Evolutionary conservation across 2,888 invertebrate species (phyloP), one percentile per base, ranked within the genome.

Genomic region (Athripsodes cinereus): DNA sequence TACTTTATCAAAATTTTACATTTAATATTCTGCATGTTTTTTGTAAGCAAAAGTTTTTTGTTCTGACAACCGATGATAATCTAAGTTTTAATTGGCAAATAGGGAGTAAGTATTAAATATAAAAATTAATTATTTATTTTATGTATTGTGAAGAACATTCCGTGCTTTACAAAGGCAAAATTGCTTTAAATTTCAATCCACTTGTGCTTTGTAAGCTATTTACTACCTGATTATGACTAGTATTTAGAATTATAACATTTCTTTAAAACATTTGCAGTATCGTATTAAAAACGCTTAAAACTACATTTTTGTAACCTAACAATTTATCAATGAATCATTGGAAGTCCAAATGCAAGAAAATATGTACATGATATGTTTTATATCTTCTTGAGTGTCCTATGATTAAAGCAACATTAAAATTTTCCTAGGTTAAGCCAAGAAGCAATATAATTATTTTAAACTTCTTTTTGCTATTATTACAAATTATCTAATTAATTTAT

Each of bases 21-120:
- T n/a, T n/a, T n/a, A n/a, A n/a, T n/a, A n/a, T n/a, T n/a, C n/a
- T n/a, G n/a, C 26, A 26, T 3, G 26, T 26, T 26, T 3, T 26
- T 26, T 26, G 26, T 26, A 26, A 26, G n/a, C n/a, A n/a, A n/a
- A n/a, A n/a, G n/a, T n/a, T n/a, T n/a, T n/a, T n/a, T n/a, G n/a
- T n/a, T n/a, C n/a, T n/a, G n/a, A n/a, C n/a, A n/a, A n/a, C n/a
- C n/a, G n/a, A n/a, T n/a, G 26, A 26, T 26, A 26, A 6, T 26
- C 26, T 40, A 40, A 40, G 2, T n/a, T 8, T n/a, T 59, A 59
- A 59, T 59, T 59, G 59, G 59, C 59, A 59, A 59, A 59, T 59
- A 59, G 59, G 59, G 59, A 59, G 59, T 59, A 47, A 47, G 52
- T 47, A 53, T 40, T 8, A 2, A 8, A 8, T 13, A 26, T 26